A percentile compares a stretch with the other conserved stretches of the same genome.
Conservation (phyloP, 2,113 vertebrate genomes). For the Apaloderma vittatum region DNA sequence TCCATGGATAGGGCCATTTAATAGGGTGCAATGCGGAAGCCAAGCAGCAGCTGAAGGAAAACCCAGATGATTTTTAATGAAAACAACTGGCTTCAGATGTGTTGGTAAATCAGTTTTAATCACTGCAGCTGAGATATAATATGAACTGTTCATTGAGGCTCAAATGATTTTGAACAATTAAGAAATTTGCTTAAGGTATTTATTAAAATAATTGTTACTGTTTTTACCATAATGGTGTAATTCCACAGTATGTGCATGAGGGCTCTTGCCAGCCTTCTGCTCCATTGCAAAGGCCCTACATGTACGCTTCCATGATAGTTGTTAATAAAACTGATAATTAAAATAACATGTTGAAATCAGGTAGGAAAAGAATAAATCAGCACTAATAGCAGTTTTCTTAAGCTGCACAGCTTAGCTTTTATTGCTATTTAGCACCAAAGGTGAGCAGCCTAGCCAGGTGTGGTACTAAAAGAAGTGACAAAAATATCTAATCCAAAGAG, state of each 20-base stretch:
- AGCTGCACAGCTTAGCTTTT: fast-evolving
- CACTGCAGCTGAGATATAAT: slow-evolving; percentile 23
- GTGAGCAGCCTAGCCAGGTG: not conserved
- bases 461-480: not conserved
- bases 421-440: not conserved
- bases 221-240: slow-evolving; percentile 11
- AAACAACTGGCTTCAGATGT: slow-evolving; percentile 60
- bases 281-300: not conserved
- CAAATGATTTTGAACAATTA: slow-evolving; percentile 69
- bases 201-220: slow-evolving; percentile 59
- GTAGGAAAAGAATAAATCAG: not conserved
- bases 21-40: not conserved
- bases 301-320: not conserved
- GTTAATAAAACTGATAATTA: slow-evolving; percentile 15
- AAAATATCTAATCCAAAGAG: not conserved
- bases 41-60: slow-evolving; percentile 36
- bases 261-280: slow-evolving; percentile 22
- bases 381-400: not conserved
- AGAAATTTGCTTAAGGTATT: slow-evolving; percentile 53
- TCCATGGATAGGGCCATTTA: not conserved
- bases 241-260: not conserved
- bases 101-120: slow-evolving; percentile 62
- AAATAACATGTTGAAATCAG: not conserved
- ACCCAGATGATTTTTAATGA: slow-evolving; percentile 27
- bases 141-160: slow-evolving; percentile 19